Conservation (phyloP, 2,797 vertebrate genomes). For the Poeciliopsis presidionis region DNA sequence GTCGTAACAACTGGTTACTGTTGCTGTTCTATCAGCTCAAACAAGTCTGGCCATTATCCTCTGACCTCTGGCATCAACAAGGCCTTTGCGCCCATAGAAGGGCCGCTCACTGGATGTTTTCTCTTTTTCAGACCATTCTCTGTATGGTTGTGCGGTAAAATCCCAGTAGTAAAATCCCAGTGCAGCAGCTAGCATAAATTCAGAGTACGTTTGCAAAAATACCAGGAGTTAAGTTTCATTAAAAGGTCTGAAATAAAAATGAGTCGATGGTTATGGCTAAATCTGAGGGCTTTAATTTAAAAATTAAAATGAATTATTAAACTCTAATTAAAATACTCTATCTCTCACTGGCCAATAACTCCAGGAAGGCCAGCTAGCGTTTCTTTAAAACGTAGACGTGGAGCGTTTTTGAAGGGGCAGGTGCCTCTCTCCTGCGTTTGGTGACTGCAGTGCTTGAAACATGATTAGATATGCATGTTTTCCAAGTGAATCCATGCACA, state of each 20-base stretch:
- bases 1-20: not conserved
- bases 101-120: not conserved
- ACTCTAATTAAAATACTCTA: not conserved
- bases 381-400: not conserved
- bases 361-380: not conserved
- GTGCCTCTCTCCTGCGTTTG: not conserved
- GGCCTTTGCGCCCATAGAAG: constrained; percentile 32
- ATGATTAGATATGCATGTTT: constrained; percentile 31
- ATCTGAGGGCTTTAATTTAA: not conserved
- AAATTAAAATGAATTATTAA: not conserved
- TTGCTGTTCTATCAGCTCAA: constrained; percentile 13
- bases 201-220: not conserved
- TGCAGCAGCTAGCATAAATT: not conserved
- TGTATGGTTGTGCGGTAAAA: no score
- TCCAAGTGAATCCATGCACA: constrained; percentile 9
- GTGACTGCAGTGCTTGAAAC: constrained; percentile 26
- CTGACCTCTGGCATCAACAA: constrained; percentile 62
- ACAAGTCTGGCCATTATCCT: constrained; percentile 31
- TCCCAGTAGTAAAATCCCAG: no score
- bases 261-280: not conserved
- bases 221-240: not conserved
- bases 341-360: not conserved
- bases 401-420: not conserved
- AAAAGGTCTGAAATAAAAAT: not conserved
- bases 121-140: not conserved